Conservation (phyloP, 2,888 invertebrate genomes). For the Acanthosoma haemorrhoidale region DNA sequence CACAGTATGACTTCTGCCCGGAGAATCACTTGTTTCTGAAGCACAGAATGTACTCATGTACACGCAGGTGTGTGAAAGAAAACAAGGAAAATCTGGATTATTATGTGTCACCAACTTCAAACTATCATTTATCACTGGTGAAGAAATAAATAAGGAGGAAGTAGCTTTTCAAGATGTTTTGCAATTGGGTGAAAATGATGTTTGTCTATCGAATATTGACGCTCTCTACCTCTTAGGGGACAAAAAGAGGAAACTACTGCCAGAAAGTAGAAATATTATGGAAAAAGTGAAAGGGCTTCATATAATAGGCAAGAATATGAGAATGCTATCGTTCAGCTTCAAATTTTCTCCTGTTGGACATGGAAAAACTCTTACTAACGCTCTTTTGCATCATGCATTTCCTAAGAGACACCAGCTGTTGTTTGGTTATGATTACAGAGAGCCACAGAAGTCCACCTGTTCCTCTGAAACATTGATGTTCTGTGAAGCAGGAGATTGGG, state of each 20-base stretch:
- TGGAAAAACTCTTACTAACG: conserved; percentile 73
- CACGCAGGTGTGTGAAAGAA: conserved; percentile 71
- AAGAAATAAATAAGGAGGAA: conserved; percentile 53
- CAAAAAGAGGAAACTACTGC: conserved; percentile 60
- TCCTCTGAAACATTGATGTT: conserved; percentile 50
- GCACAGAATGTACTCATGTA: conserved; percentile 78
- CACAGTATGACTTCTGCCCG: conserved; percentile 53
- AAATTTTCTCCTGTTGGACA: conserved; percentile 73
- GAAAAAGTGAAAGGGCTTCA: conserved; percentile 71
- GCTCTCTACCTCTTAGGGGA: conserved; percentile 59
- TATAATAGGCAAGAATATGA: conserved; percentile 83
- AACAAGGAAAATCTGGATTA: conserved; percentile 73
- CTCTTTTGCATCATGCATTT: conserved; percentile 79
- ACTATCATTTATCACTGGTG: conserved; percentile 75
- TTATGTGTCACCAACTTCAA: conserved; percentile 90
- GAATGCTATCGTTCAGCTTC: conserved; percentile 81
- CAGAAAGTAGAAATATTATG: conserved; percentile 58
- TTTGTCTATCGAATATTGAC: conserved; percentile 72
- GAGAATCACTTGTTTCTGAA: conserved; percentile 74
- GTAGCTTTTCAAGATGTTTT: conserved; percentile 52
- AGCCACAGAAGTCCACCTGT: conserved; percentile 51
- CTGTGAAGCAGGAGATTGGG: conserved; percentile 61
- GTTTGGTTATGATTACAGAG: conserved; percentile 80
- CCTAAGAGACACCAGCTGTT: conserved; percentile 78
- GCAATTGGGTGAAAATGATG: conserved; percentile 64